Evolutionary conservation across 2,888 invertebrate genomes (phyloP), one percentile per base, ranked within the genome.

Genomic region (Drosophila parthenogenetica): DNA sequence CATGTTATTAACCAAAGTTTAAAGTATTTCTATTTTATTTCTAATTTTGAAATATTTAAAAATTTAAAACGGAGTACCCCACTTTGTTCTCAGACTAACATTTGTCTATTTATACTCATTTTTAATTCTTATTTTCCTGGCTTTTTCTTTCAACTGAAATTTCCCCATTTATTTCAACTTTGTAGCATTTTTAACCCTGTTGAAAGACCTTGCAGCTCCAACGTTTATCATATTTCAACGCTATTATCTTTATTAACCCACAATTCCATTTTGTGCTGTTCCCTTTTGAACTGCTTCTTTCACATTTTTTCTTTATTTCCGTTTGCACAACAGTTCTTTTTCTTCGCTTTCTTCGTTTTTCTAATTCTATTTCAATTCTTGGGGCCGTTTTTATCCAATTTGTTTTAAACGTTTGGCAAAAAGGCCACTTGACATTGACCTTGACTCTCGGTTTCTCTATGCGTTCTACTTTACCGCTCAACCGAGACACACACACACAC

Each of bases 391-490:
- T 77, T 73, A 51, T 16, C 69, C 78, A 74, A 78, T 78, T 78
- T 63, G 45, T 25, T 74, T 32, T 22, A 67, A 49, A 16, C 53
- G 46, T 55, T 35, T 14, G 55, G 42, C 49, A 54, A 46, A 62
- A 46, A 57, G 58, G 25, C 63, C 25, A 50, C 64, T 58, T 83
- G 78, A 59, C 81, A 78, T 78, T 81, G 81, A 87, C 81, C 81
- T 84, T 80, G 80, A 55, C 14, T 16, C 50, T 39, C 39, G 25
- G 5, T 14, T 3, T 40, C 14, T 17, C 42, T 43, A 45, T 69
- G 68, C 63, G 79, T 63, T 83, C 81, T 58, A 81, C 78, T 81
- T 80, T 74, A 39, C 40, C 66, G 49, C 54, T 79, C 79, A 66
- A 64, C 63, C 76, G 71, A 62, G 58, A 57, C 75, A 61, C 22